Base-by-base conservation (phyloP, 2,797 vertebrate species). In the Crocidura indochinensis region DNA sequence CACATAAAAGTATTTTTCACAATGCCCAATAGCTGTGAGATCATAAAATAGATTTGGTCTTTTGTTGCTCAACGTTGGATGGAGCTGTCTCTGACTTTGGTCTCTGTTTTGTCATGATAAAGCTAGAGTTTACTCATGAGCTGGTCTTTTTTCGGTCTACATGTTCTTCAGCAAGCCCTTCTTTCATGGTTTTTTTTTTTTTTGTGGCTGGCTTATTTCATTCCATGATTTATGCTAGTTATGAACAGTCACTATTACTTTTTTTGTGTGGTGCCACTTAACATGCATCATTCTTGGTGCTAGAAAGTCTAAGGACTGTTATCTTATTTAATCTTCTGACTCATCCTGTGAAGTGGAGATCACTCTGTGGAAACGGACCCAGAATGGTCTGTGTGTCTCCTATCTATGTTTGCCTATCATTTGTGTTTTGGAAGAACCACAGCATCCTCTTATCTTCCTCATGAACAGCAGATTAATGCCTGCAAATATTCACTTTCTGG, bases 21-120 rank as follows among this genome's bases (percentile, higher is more conserved):
- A 74, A 73, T 76, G 79, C 11, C 8, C n/a, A 51, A 29, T 24
- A n/a, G n/a, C 46, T 91, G 71, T 84, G 53, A 93, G 95, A 71
- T 53, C 47, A 49, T 0, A 87, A 31, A 53, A 88, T 78, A 10
- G 27, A 60, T 51, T n/a, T 8, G 14, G 47, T 72, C 15, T 51
- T 11, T 8, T 11, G 19, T 0, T 10, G 9, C 46, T 5, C 38
- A 38, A 38, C 38, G 4, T 27, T 51, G 26, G 51, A 51, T 10
- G 69, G 29, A 38, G 68, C 64, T 65, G 64, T 26, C 64, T 8
- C 64, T 71, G 69, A 0, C 71, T 93, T 60, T 27, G 22, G 15
- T 38, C 38, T 38, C 38, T 38, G 38, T 78, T 81, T 85, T 82
- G 6, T 69, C 47, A 49, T 73, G 27, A 51, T 44, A 75, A 67